These are phyloP conservation scores for Rhinophrynus dorsalis DNA, from an alignment of 2,797 vertebrate genomes.

Conservation along the genomic window DNA sequence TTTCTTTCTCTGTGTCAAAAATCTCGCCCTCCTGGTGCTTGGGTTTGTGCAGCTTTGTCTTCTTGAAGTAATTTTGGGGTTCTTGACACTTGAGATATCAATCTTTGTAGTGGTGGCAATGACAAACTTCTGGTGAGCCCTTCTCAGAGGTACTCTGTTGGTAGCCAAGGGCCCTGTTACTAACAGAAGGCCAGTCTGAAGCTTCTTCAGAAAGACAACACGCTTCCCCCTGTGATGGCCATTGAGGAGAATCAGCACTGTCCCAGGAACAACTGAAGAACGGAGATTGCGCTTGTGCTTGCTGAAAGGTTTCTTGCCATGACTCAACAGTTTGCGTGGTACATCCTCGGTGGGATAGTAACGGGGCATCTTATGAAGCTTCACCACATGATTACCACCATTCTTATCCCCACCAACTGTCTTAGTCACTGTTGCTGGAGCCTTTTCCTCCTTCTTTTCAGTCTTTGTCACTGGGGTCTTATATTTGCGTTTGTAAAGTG, in stretches of 20 bases:
- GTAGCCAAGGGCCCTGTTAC: constrained; percentile 76
- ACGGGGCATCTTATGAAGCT: constrained; percentile 62
- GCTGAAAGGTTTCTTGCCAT: constrained; percentile 89
- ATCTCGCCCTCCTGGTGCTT: too few relatives aligned
- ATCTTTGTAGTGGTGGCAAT: constrained; percentile 90
- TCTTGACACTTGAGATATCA: constrained; percentile 83
- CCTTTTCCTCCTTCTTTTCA: constrained; percentile 81
- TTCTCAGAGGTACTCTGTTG: constrained; percentile 90
- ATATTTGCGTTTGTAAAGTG: constrained; percentile 89
- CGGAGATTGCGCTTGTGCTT: too few relatives aligned
- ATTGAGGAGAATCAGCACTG: constrained; percentile 86
- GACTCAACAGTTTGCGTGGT: constrained; percentile 84
- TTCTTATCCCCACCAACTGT: too few relatives aligned
- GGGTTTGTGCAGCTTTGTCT: constrained; percentile 86
- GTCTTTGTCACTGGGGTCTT: constrained; percentile 81
- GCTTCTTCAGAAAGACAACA: constrained; percentile 93
- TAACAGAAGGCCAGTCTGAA: constrained; percentile 86
- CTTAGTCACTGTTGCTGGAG: constrained; percentile 77
- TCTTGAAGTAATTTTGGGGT: constrained; percentile 93
- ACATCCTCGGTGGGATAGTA: constrained; percentile 88
- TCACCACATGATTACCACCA: constrained; percentile 88
- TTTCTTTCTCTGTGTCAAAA: too few relatives aligned
- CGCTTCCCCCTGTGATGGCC: constrained; percentile 90
- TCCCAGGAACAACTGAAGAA: constrained; percentile 83
- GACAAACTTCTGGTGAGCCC: constrained; percentile 93